Evolutionary conservation across 2,888 invertebrate species (phyloP), one percentile per base, ranked within the genome.

Genomic region (Silvanus unidentatus): DNA sequence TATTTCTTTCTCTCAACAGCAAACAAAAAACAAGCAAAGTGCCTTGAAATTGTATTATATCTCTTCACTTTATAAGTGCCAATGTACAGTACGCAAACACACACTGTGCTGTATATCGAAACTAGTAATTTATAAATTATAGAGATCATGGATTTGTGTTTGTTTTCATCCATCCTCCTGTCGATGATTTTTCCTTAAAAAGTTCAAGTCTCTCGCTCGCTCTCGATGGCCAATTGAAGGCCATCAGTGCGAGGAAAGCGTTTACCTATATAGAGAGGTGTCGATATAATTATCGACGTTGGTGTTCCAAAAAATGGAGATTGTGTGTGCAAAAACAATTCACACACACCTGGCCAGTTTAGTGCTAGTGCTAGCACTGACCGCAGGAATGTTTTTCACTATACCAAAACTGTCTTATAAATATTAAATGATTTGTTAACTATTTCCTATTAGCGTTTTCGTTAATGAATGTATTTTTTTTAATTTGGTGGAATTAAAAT

Each of bases 231-330:
- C n/a, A 22, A 22, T 22, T 22, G 22, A 22, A 22, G 22, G 22
- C 22, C 22, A 22, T 22, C 3, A 5, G 3, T 8, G 3, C 8
- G 22, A 22, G 22, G 22, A 8, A 22, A n/a, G n/a, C n/a, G n/a
- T n/a, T n/a, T n/a, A n/a, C n/a, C n/a, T 22, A 22, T 22, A 22
- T 22, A 22, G 22, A 22, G 22, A 57, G 57, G 58, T 58, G 59
- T 58, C 56, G 57, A 54, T 57, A 50, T 48, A 57, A 64, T 62
- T 63, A 63, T 63, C 62, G 50, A 60, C 63, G 63, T 64, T 62
- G 63, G 63, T 64, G 63, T 64, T 64, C 63, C 51, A 40, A 48
- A 22, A 22, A 22, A 22, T 22, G 22, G 8, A 22, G 3, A 22
- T 22, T 49, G 49, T 46, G 48, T 51, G 54, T 48, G 51, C 52